Percentiles rank a stretch among this genome's conserved stretches.
These are phyloP conservation scores for Zelleria hepariella DNA, from an alignment of 2,888 invertebrate species.

Conservation along the genomic window DNA sequence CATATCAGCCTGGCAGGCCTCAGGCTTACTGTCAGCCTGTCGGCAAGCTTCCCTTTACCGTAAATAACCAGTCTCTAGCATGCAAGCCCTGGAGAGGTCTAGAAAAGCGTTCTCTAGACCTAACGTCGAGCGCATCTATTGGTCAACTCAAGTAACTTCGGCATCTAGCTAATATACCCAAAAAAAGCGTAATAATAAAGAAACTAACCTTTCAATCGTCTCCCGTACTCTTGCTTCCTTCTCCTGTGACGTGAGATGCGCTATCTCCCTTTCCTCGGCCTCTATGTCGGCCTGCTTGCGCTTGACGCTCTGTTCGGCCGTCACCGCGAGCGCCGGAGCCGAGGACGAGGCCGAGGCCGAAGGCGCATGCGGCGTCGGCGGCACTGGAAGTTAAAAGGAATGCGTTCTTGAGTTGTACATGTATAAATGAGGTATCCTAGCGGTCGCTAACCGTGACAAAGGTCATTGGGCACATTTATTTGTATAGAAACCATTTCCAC, in stretches of 20 bases:
- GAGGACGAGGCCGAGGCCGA: not conserved
- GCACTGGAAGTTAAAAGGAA: not conserved
- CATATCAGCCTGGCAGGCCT: too few relatives aligned
- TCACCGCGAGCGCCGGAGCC: not conserved
- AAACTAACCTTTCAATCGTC: constrained; percentile 35
- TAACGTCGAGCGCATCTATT: too few relatives aligned
- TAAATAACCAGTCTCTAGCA: too few relatives aligned
- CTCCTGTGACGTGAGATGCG: constrained; percentile 29
- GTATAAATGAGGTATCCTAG: not conserved
- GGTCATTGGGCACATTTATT: not conserved
- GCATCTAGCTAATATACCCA: not conserved
- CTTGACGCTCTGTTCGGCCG: constrained; percentile 21
- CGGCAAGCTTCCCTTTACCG: too few relatives aligned
- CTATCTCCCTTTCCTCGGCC: constrained; percentile 25
- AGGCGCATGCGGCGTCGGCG: constrained; percentile 10
- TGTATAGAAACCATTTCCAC: not conserved
- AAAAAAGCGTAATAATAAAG: constrained; percentile 2
- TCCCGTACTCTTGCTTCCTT: constrained; percentile 45
- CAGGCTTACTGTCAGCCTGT: too few relatives aligned
- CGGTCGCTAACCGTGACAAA: not conserved
- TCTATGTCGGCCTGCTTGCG: constrained; percentile 31
- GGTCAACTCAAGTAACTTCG: too few relatives aligned
- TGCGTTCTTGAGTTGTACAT: too few relatives aligned
- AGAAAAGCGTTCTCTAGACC: too few relatives aligned
- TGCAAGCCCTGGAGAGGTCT: too few relatives aligned